A percentile compares a stretch with the other conserved stretches of the same genome.
Conservation (phyloP, 2,888 invertebrate genomes). For the Nymphalis polychloros region DNA sequence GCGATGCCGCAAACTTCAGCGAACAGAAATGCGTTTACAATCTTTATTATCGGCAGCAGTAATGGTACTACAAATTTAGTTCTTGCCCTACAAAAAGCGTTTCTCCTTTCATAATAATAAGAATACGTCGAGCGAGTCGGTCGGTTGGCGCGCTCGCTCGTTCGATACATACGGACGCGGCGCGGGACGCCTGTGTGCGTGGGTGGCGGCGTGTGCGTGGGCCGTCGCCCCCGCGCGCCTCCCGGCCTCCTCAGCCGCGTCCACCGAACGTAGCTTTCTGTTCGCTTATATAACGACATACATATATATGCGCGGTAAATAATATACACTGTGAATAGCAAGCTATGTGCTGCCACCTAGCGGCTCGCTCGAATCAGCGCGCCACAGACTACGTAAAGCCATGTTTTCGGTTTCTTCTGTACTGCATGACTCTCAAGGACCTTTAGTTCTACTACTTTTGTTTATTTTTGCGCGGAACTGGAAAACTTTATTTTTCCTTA, state of each 20-base stretch:
- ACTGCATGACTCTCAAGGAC: conserved; percentile 40
- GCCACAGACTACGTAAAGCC: conserved; percentile 59
- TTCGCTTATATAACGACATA: conserved; percentile 80
- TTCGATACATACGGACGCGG: conserved; percentile 71
- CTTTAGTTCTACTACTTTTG: conserved; percentile 36
- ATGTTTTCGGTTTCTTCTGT: conserved; percentile 62
- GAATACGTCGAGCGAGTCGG: conserved; percentile 83
- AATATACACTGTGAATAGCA: conserved; percentile 78
- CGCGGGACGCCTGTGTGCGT: conserved; percentile 55
- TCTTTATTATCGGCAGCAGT: conserved; percentile 78
- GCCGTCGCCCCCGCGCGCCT: conserved; percentile 40
- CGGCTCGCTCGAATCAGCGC: conserved; percentile 58
- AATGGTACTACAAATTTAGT: conserved; percentile 79
- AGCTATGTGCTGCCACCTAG: conserved; percentile 80
- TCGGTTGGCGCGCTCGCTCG: conserved; percentile 75
- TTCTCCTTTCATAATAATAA: conserved; percentile 83
- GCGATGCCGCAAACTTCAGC: conserved; percentile 72
- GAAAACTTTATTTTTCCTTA: conserved; percentile 36
- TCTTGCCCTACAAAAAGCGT: conserved; percentile 82
- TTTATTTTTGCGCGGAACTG: conserved; percentile 34
- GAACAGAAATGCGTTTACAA: conserved; percentile 77
- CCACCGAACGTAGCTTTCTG: conserved; percentile 76
- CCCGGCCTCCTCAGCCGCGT: conserved; percentile 47
- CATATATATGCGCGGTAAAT: conserved; percentile 75
- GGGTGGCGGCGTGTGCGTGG: conserved; percentile 48